Evolutionary conservation across 2,888 invertebrate species (phyloP).

Genomic region (Hydrotaea diabolus): DNA sequence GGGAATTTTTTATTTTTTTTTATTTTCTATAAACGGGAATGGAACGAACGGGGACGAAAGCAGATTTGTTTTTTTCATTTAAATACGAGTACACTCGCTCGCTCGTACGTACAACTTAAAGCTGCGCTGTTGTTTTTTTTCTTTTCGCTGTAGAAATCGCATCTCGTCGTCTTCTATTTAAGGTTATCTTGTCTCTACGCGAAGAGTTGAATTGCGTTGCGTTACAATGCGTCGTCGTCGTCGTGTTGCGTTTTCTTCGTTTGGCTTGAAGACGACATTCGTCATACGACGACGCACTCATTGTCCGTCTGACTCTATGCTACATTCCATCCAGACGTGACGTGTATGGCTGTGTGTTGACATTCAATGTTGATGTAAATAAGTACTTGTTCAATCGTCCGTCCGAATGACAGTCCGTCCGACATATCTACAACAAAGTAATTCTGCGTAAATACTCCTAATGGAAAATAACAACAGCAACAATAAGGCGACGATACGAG

Average conservation of each 20-base stretch:
- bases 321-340: too few relatives aligned
- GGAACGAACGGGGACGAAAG: not conserved
- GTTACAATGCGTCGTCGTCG: not conserved
- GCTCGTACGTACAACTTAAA: not conserved
- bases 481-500: not conserved
- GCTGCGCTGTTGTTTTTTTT: not conserved
- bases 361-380: too few relatives aligned
- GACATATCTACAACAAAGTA: conserved; percentile 14
- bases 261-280: not conserved
- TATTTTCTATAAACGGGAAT: not conserved
- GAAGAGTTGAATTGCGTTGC: not conserved
- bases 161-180: conserved; percentile 9
- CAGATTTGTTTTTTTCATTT: not conserved
- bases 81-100: not conserved
- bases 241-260: not conserved
- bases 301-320: too few relatives aligned
- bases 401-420: not conserved
- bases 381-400: too few relatives aligned
- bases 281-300: not conserved
- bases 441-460: conserved; percentile 46
- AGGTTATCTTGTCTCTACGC: not conserved
- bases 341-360: too few relatives aligned
- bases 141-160: not conserved
- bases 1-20: too few relatives aligned
- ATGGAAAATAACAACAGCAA: conserved; percentile 23